These are phyloP conservation scores for Antigone vipio DNA, from an alignment of 2,113 vertebrate genomes.

Conservation along the genomic window DNA sequence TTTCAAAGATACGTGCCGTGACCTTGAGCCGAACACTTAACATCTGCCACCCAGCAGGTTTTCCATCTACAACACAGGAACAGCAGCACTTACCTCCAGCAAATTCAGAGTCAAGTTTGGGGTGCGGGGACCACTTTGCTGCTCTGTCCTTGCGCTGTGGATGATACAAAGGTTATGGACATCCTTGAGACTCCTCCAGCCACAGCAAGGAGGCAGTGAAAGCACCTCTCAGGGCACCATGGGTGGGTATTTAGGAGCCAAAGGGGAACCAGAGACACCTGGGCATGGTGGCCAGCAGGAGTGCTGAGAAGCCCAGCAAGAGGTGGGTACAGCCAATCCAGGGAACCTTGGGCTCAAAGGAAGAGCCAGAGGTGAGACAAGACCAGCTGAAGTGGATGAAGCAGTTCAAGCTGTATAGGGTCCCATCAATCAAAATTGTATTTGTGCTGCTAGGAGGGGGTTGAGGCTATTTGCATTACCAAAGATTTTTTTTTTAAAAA, in stretches of 20 bases:
- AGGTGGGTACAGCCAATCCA: accelerated
- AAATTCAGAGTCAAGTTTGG: not conserved
- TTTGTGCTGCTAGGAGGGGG: not conserved
- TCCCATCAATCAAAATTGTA: not conserved
- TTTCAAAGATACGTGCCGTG: not conserved
- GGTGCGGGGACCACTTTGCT: too few relatives aligned
- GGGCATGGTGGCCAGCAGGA: accelerated
- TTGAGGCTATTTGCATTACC: not conserved
- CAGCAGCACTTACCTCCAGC: not conserved
- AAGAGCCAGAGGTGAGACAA: not conserved
- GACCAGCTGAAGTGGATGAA: not conserved
- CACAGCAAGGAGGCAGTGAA: not conserved
- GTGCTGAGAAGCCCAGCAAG: not conserved
- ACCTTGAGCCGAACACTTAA: conserved; percentile 28
- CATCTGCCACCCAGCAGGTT: not conserved
- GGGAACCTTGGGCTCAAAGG: not conserved
- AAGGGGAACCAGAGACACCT: not conserved
- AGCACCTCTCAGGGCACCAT: not conserved
- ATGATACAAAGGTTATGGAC: not conserved
- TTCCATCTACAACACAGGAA: not conserved
- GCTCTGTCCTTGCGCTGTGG: accelerated
- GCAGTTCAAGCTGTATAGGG: not conserved
- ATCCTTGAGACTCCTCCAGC: not conserved
- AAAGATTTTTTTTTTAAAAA: not conserved
- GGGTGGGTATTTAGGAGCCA: not conserved